phyloP scores from a whole-genome alignment of 2,797 vertebrate species.

The Pseudopleuronectes americanus region DNA sequence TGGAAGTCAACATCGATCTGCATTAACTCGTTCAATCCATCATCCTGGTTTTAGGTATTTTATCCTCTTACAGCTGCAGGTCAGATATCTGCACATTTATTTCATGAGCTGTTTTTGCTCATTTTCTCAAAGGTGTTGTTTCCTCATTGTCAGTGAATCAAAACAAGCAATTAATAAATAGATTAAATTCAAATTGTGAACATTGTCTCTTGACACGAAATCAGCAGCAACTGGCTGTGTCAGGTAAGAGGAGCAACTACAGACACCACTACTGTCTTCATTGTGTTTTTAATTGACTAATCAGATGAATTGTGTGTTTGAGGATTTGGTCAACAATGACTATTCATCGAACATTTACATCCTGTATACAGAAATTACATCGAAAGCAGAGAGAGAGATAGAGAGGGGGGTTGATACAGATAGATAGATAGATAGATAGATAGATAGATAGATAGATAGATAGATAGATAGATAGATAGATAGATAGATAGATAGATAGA shows the following conservation, averaged over 20 bases:
- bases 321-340: too few species aligned
- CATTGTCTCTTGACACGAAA: neutral
- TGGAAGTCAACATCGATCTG: neutral
- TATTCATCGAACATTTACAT: constrained; percentile 15
- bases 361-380: constrained; percentile 18
- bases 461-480: too few species aligned
- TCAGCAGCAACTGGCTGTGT: neutral
- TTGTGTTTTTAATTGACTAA: too few species aligned
- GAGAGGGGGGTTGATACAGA: neutral
- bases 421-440: too few species aligned
- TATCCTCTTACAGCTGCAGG: neutral
- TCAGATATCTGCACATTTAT: too few species aligned
- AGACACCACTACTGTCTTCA: too few species aligned
- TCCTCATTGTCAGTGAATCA: neutral
- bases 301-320: too few species aligned
- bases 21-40: neutral
- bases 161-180: neutral
- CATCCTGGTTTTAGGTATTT: neutral
- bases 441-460: too few species aligned
- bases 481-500: too few species aligned
- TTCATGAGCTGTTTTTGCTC: too few species aligned
- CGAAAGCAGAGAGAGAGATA: constrained; percentile 6
- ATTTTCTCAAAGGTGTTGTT: too few species aligned
- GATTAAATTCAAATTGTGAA: neutral
- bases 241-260: too few species aligned